Percentiles rank a stretch among this genome's conserved stretches.
Evolutionary conservation across 2,113 vertebrate species (phyloP).

Genomic region (Phoxinus phoxinus): DNA sequence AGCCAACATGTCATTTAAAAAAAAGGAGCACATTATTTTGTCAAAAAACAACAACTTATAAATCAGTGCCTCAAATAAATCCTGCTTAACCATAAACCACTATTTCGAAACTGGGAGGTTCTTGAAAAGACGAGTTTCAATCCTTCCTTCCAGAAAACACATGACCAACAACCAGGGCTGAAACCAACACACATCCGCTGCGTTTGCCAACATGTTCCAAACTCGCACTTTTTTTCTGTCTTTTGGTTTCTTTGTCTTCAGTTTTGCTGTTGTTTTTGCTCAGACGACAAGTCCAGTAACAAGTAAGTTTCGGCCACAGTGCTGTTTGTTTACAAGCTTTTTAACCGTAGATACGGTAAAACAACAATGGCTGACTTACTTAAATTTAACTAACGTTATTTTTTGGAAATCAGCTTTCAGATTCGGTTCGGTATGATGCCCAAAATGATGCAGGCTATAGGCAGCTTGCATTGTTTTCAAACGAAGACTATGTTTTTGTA

Average conservation of each 20-base stretch:
- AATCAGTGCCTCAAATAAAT: neutral
- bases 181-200: neutral
- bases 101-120: conserved; percentile 19
- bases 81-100: conserved; percentile 18
- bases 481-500: neutral
- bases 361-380: neutral
- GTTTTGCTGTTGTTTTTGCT: neutral
- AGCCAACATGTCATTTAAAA: neutral
- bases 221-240: neutral
- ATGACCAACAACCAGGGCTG: conserved; percentile 17
- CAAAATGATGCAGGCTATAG: neutral
- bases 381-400: neutral
- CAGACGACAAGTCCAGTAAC: conserved; percentile 59
- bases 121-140: neutral
- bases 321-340: neutral
- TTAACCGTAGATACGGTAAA: neutral
- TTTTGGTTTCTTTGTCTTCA: conserved; percentile 12
- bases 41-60: neutral
- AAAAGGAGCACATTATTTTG: neutral
- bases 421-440: neutral
- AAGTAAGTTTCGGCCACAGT: conserved; percentile 57
- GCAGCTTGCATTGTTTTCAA: neutral
- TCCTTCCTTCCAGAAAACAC: conserved; percentile 4
- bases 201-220: conserved; percentile 57
- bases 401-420: neutral